Base-by-base conservation (phyloP, 2,888 invertebrate species). In the Drosophila neotestacea region DNA sequence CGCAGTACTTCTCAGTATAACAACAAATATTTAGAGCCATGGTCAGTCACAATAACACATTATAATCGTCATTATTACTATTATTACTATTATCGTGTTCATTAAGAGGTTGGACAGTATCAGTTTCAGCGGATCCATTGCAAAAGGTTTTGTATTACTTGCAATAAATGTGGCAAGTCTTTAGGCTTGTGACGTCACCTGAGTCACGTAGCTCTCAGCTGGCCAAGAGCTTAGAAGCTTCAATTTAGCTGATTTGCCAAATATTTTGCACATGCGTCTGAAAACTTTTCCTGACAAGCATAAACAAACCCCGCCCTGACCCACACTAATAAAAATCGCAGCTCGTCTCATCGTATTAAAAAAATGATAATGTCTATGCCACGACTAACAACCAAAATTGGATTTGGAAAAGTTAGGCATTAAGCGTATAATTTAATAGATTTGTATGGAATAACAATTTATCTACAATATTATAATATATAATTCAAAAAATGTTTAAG, bases 81-180 rank as follows among this genome's bases (percentile, higher is more conserved):
- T 30, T 44, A n/a, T 28, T 47, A 32, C 13, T 11, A 27, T n/a
- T 60, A 41, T 39, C 30, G 30, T 32, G 16, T 47, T 55, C 38
- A 27, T 39, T 55, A 32, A 38, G 22, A 55, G 46, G 38, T 55
- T 38, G 68, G 55, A 44, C 47, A 76, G 88, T 87, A 70, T 87
- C 85, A 46, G 48, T 52, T 82, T 58, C 85, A 68, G 56, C 72
- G 62, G 59, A 76, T 76, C 67, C 62, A 69, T 70, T 54, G 60
- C 36, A 47, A 69, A 61, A 46, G 62, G 81, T 75, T 68, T 84
- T 46, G 51, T 48, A 75, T 83, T 88, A 80, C 86, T 44, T 61
- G 44, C 60, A 34, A 27, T 42, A 54, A 38, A 59, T 74, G 5
- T n/a, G 16, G 4, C 34, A 51, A 47, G 38, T 52, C 42, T 32